Conservation (phyloP, 2,113 vertebrate species). For the Halcyon malimbica region DNA sequence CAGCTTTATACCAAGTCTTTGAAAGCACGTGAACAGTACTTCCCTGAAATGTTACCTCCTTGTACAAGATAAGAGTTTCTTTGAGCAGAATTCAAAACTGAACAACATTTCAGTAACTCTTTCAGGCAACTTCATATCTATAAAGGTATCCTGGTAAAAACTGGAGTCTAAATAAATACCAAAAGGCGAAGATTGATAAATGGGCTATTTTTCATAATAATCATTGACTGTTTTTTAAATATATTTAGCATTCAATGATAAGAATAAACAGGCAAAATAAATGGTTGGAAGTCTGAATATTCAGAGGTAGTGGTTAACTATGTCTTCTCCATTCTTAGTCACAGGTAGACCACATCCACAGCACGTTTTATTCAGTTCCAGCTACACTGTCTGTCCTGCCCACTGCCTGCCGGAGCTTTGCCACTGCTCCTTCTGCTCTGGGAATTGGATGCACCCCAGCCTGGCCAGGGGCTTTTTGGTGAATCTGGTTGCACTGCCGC, state of each 20-base stretch:
- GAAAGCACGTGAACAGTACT: background rate
- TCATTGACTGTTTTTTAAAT: background rate
- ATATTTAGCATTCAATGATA: background rate
- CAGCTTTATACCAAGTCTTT: background rate
- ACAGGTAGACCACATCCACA: background rate
- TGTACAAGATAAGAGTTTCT: background rate
- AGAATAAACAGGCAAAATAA: background rate
- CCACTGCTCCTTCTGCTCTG: background rate
- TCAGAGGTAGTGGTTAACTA: background rate
- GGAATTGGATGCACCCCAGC: background rate
- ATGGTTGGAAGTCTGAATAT: background rate
- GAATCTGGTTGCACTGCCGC: background rate
- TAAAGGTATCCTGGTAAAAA: background rate
- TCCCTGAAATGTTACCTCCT: background rate
- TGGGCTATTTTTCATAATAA: background rate
- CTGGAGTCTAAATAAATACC: background rate
- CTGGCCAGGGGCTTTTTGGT: too few species aligned
- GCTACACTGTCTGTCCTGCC: background rate
- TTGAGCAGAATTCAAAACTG: background rate
- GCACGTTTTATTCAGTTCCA: background rate
- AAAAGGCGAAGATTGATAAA: background rate
- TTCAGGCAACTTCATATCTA: background rate
- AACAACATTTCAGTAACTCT: background rate
- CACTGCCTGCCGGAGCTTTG: rapidly evolving
- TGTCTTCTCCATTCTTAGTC: background rate